A percentile compares a stretch with the other conserved stretches of the same genome.
Evolutionary conservation across 2,113 vertebrate genomes (phyloP).

Genomic region (Pituophis catenifer): DNA sequence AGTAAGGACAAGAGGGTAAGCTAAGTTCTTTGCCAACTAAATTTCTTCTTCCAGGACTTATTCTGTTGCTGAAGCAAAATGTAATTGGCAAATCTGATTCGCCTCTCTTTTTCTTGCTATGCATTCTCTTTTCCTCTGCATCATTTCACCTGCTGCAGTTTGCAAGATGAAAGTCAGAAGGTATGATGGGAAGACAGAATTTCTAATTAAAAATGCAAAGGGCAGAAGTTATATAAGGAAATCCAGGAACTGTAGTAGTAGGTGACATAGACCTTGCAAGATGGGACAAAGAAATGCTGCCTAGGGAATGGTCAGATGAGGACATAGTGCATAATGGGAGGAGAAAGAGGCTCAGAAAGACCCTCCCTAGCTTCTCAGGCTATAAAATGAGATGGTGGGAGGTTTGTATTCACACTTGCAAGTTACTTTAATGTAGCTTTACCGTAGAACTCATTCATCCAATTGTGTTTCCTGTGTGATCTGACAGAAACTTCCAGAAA

Average conservation of each 20-base stretch:
- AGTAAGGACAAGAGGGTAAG: background rate
- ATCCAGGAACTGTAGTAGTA: background rate
- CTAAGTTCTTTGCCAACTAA: background rate
- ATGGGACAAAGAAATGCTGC: too few relatives aligned
- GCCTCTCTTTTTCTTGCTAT: background rate
- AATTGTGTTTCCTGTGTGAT: too few relatives aligned
- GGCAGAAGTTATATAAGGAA: background rate
- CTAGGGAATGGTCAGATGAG: too few relatives aligned
- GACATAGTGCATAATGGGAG: too few relatives aligned
- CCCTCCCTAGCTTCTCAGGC: too few relatives aligned
- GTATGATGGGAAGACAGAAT: background rate
- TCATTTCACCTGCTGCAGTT: background rate
- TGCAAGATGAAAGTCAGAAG: background rate
- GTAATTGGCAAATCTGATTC: background rate
- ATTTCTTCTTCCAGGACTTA: background rate
- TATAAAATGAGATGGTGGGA: too few relatives aligned
- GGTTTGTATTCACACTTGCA: too few relatives aligned
- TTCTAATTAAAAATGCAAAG: background rate
- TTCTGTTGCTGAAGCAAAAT: background rate
- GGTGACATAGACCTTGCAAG: too few relatives aligned
- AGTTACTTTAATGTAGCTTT: too few relatives aligned
- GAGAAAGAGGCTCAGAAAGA: too few relatives aligned
- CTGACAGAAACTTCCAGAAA: background rate
- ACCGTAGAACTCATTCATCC: too few relatives aligned
- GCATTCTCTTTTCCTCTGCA: background rate